Base-by-base conservation (phyloP, 2,888 invertebrate species). In the Zygogramma bicolorata region DNA sequence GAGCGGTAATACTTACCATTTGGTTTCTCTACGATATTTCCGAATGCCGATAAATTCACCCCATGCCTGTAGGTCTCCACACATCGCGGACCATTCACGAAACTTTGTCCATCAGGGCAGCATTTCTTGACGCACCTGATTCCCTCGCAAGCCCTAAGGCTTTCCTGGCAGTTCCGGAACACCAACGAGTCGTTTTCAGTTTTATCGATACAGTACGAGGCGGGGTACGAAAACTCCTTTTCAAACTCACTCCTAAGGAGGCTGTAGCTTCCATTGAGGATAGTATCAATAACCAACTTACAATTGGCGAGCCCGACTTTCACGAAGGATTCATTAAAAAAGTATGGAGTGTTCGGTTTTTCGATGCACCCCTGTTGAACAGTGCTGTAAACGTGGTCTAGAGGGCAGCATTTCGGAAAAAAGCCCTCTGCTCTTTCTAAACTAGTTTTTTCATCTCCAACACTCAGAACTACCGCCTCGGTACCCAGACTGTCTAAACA, bases 81-180 rank as follows among this genome's bases (percentile, higher is more conserved):
- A 75, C 85, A 86, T 7, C 60, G 71, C 0, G 77, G 59, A 25
- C 81, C 81, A 57, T 80, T 78, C 8, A 83, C 84, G 70, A 84
- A 90, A 77, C 90, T 89, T 49, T 90, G 81, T n/a, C 90, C 90
- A 29, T 89, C 85, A 1, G 89, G 89, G 78, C 90, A 91, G 77
- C 90, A 91, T 81, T 90, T 90, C 66, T 87, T 88, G 1, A 90
- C 74, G 75, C 90, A 89, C 75, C 77, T 80, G 25, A 77, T 78
- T 1, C 58, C 31, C 3, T 80, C 76, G 53, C 84, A 84, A 65
- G 80, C 59, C 3, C 79, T 71, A 10, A 77, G 75, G 53, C 78
- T 68, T 6, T 77, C 72, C 29, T 75, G 75, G 68, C 84, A 85
- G 57, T 79, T 63, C 60, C 84, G 79, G 8, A 82, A 65, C 15